Evolutionary conservation across 1,140 invertebrate species (phyloP).

Genomic region (Lysiphlebus fabarum): DNA sequence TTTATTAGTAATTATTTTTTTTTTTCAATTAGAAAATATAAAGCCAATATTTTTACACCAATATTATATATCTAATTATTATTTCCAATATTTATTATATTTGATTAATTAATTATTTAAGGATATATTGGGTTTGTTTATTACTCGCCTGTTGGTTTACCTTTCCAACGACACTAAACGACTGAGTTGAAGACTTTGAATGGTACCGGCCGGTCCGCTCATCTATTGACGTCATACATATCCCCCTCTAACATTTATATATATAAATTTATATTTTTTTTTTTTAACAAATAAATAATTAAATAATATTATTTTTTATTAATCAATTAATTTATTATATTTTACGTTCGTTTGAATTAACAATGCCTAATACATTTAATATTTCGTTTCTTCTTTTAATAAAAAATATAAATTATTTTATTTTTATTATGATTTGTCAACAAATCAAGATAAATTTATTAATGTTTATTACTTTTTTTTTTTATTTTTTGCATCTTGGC

Average conservation of each 20-base stretch:
- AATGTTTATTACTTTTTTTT: too few species aligned
- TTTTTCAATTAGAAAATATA: neutral
- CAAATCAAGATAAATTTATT: too few species aligned
- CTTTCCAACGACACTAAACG: slow-evolving; percentile 31
- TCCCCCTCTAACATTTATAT: slow-evolving; percentile 19
- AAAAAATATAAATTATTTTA: too few species aligned
- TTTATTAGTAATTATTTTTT: neutral
- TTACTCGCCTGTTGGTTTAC: slow-evolving; percentile 25
- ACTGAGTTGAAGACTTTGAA: slow-evolving; percentile 26
- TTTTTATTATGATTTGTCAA: too few species aligned
- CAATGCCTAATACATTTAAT: too few species aligned
- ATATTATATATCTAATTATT: neutral
- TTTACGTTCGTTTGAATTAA: too few species aligned
- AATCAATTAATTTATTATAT: too few species aligned
- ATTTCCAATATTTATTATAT: slow-evolving; percentile 1
- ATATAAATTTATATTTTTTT: neutral
- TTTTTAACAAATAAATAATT: neutral
- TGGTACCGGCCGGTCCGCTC: slow-evolving; percentile 25
- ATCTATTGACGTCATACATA: slow-evolving; percentile 33
- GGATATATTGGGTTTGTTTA: slow-evolving; percentile 3
- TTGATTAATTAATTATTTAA: slow-evolving; percentile 8
- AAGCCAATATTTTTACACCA: too few species aligned
- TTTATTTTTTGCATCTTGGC: too few species aligned
- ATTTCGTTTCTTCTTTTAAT: too few species aligned
- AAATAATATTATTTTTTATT: neutral